Base-by-base conservation (phyloP, 2,797 vertebrate species). In the Dicrostonyx torquatus region DNA sequence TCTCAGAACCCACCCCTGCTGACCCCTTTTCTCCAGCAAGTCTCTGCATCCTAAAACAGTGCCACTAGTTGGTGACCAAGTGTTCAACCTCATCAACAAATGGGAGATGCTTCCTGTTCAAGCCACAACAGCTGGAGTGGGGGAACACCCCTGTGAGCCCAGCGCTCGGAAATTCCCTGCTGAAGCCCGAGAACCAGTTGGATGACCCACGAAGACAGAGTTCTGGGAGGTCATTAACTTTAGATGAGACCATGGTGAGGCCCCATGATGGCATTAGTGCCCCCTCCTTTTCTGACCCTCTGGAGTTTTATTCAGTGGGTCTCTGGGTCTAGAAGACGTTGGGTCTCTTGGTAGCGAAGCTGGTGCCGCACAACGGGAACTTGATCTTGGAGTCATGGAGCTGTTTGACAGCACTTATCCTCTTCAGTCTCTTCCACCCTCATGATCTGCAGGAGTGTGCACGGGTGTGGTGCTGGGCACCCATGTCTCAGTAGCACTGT, bases 401-500 rank as follows among this genome's bases (percentile, higher is more conserved):
- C 98, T 99, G 99, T 98, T 99, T 99, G 98, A 99, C 99, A 0
- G 97, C 99, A 99, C 95, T 99, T 99, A 98, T 98, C 99, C 94
- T 99, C 99, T 1, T 99, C 97, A 4, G 99, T 99, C 87, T 99
- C 98, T 97, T 99, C 99, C 11, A 99, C 99, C 97, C 99, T 99
- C 99, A 99, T 99, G 97, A 99, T 99, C 98, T 99, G 99, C 98
- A 99, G 45, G 99, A 98, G 96, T 99, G 99, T 94, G 99, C 99
- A 0, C 99, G 99, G 64, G 99, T 99, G 0, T 99, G 99, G 91
- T 99, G 99, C 90, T 99, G 98, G 96, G 99, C 99, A 24, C 99
- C 99, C 99, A 99, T 99, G 55, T 99, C 99, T 0, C 99, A 99
- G 96, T 99, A 99, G 99, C 99, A 99, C 98, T 99, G 99, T 99